Evolutionary conservation across 2,113 vertebrate species (phyloP).

Genomic region (Cacatua alba): DNA sequence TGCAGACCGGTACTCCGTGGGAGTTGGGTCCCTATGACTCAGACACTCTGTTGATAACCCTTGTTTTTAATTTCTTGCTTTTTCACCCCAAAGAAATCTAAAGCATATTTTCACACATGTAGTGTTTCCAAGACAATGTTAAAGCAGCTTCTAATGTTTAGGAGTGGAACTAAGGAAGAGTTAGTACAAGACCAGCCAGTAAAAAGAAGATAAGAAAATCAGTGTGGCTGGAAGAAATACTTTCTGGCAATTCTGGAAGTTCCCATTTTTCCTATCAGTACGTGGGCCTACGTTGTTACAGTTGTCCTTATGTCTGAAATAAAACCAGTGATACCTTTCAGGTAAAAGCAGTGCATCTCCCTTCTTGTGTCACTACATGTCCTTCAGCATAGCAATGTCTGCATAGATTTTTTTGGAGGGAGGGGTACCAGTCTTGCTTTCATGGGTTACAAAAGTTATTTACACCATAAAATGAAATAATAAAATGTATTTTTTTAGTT

Average conservation of each 20-base stretch:
- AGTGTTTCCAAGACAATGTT: background rate
- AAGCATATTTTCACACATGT: background rate
- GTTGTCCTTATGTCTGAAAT: background rate
- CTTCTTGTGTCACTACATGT: background rate
- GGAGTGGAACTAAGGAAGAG: background rate
- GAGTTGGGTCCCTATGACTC: rapidly evolving
- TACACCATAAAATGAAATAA: background rate
- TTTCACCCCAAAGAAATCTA: background rate
- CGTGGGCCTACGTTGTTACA: background rate
- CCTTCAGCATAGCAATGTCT: background rate
- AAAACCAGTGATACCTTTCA: background rate
- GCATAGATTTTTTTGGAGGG: background rate
- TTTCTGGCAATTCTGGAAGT: background rate
- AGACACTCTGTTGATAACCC: background rate
- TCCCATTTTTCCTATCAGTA: background rate
- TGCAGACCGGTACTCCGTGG: background rate
- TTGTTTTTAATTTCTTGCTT: background rate
- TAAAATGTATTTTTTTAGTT: rapidly evolving
- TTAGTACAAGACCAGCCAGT: background rate
- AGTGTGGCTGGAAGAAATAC: background rate
- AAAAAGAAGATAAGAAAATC: background rate
- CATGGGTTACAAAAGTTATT: background rate
- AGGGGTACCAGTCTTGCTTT: background rate
- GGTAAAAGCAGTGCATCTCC: background rate
- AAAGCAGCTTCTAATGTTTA: background rate